Base-by-base conservation (phyloP, 92 coral and sea anemone species). In the Porites evermanni region DNA sequence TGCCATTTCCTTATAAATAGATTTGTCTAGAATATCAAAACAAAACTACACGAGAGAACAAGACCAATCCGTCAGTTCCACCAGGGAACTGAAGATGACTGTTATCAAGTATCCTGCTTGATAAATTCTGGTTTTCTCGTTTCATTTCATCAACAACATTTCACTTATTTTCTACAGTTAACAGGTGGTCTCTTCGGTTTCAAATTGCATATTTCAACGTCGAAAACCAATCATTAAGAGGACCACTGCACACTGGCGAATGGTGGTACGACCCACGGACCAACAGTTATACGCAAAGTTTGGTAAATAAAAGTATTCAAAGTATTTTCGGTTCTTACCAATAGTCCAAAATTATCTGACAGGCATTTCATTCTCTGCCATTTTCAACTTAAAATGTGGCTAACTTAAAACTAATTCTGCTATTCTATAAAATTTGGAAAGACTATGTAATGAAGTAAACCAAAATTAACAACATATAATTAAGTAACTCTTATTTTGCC, bases 41-140 rank as follows among this genome's bases (percentile, higher is more conserved):
- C 85, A 70, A 81, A 81, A 20, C 70, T 70, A 7, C 4, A 44
- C 53, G n/a, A 70, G 47, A 71, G 71, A 81, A 81, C 58, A 71
- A 59, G 21, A 12, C 10, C 86, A 71, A 70, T 56, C 69, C 47
- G 8, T 71, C 76, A 58, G 59, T 9, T 64, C 70, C 86, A 10
- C 86, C 86, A 58, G 86, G 86, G 70, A 74, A 26, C 78, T 29
- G 16, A 19, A 26, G 63, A 12, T 64, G 70, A 81, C 86, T 58
- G 86, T 56, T 0, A 59, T 58, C 86, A 70, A 81, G 86, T 16
- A 29, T n/a, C 86, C 86, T 14, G 86, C 86, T 69, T 70, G 78
- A 71, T 51, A 70, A n/a, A 12, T 56, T n/a, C 59, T 61, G 72
- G 6, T 60, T 60, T 59, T 29, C 26, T n/a, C 66, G 16, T 56